Evolutionary conservation across 2,797 vertebrate genomes (phyloP).

Genomic region (Coluber constrictor): DNA sequence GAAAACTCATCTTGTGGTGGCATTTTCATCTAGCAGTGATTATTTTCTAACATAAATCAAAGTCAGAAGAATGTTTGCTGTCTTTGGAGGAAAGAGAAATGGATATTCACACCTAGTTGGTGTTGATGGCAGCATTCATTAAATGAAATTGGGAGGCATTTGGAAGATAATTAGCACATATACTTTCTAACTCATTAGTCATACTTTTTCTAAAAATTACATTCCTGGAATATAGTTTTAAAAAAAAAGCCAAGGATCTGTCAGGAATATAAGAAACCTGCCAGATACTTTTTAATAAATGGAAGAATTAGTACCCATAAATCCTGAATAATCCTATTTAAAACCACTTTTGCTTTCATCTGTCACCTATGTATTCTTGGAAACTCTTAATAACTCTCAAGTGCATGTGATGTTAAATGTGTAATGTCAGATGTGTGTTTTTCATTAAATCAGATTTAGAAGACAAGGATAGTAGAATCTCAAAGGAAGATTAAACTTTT

Average conservation of each 20-base stretch:
- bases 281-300: not conserved
- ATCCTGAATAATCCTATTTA: not conserved
- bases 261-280: not conserved
- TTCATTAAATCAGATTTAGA: not conserved
- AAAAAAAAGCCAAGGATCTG: not conserved
- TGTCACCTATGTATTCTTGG: not conserved
- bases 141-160: not conserved
- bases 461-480: not conserved
- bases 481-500: not conserved
- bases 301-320: not conserved
- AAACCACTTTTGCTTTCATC: not conserved
- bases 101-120: not conserved
- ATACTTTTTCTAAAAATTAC: not conserved
- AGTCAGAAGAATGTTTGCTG: not conserved
- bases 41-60: not conserved
- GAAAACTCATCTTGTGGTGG: not conserved
- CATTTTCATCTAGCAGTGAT: not conserved
- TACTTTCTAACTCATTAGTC: slow-evolving; percentile 1
- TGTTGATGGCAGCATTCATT: not conserved
- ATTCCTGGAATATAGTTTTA: not conserved
- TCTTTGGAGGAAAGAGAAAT: not conserved
- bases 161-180: not conserved
- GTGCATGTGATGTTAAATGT: not conserved
- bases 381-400: not conserved
- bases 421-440: not conserved